Evolutionary conservation across 2,113 vertebrate genomes (phyloP), one percentile per base, ranked within the genome.

Genomic region (Collichthys lucidus): DNA sequence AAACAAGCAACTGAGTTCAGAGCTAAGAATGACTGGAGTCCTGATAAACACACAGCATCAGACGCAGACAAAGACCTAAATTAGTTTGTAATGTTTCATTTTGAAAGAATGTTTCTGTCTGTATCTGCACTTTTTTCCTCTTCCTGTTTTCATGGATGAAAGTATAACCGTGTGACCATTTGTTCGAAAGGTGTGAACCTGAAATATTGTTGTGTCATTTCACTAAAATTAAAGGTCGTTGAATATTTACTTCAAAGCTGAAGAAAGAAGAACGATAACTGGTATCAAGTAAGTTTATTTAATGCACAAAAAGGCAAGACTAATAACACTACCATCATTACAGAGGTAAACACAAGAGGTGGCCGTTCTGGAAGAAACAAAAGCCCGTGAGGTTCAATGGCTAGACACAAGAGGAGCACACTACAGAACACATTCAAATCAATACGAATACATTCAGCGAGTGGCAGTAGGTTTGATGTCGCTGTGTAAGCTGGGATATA

Each of bases 251-350:
- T 7, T 47, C 10, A 20, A 26, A 57, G 67, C 12, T 55, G n/a
- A 26, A 5, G 29, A 60, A 56, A 5, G 5, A 53, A 22, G 76
- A 24, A 74, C n/a, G 57, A 31, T 22, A 5, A 19, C 7, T 76
- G 66, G 73, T 86, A 87, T 87, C 65, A 90, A 88, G 76, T 83
- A 72, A 73, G 46, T 94, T 93, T 92, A 92, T 83, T 88, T 42
- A 82, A 68, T 79, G 73, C 92, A 90, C 91, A 92, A 86, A 88
- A 90, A 93, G 83, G 79, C 79, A 81, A 85, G 70, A 92, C 87
- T 88, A 93, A 83, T 62, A 91, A 79, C 87, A 92, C 86, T 82
- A 90, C 77, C 52, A 83, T 75, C 6, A 49, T 62, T 78, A 91
- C 86, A 85, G 83, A 85, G 74, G 70, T 74, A 47, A 90, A 90